Percentiles rank a stretch among this genome's conserved stretches.
phyloP scores from a whole-genome alignment of 2,113 vertebrate genomes.

The Climacteris rufus region DNA sequence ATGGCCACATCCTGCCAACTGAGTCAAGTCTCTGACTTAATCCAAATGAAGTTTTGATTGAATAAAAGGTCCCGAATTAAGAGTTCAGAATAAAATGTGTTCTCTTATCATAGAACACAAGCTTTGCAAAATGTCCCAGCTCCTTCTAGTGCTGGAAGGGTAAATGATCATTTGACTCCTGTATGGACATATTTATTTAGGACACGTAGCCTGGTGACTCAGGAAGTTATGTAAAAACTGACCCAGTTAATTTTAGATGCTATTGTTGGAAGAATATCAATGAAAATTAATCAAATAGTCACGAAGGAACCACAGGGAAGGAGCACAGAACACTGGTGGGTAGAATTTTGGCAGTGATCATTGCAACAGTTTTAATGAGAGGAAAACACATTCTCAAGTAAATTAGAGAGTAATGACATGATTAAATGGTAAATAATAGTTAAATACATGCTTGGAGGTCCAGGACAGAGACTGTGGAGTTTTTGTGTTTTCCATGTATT shows the following conservation, averaged over 20 bases:
- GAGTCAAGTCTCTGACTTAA: constrained; percentile 25
- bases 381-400: constrained; percentile 40
- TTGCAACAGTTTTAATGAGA: constrained; percentile 30
- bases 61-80: constrained; percentile 6
- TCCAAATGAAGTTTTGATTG: constrained; percentile 15
- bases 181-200: constrained; percentile 52
- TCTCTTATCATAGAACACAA: constrained; percentile 29
- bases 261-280: constrained; percentile 68
- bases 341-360: not conserved
- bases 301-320: constrained; percentile 47
- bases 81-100: constrained; percentile 12
- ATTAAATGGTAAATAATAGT: constrained; percentile 49
- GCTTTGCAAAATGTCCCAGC: constrained; percentile 17
- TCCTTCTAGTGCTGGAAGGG: constrained; percentile 21
- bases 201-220: constrained; percentile 46
- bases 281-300: constrained; percentile 71
- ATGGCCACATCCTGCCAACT: not conserved
- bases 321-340: constrained; percentile 8
- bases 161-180: constrained; percentile 52
- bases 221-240: constrained; percentile 66
- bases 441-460: constrained; percentile 49
- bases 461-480: constrained; percentile 17
- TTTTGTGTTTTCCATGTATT: constrained; percentile 9
- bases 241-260: constrained; percentile 64
- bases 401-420: constrained; percentile 29